Percentiles rank a stretch among this genome's conserved stretches.
Conservation (phyloP, 1,140 invertebrate species). For the Drosophila ananassae region DNA sequence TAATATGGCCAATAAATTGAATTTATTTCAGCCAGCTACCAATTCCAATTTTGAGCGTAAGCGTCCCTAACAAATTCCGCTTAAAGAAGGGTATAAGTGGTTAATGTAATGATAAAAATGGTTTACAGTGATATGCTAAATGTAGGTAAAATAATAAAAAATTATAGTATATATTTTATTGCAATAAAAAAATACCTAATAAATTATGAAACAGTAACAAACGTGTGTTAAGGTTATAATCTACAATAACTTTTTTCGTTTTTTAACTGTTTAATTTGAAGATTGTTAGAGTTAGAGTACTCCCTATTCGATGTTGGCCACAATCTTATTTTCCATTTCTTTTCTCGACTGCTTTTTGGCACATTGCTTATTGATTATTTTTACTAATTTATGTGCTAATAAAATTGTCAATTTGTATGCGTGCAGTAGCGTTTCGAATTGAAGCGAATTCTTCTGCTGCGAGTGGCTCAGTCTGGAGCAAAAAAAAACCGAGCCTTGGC, state of each 20-base stretch:
- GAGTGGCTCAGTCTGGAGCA: conserved; percentile 22
- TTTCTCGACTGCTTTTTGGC: conserved; percentile 61
- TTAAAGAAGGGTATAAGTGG: background rate
- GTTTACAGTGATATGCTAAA: background rate
- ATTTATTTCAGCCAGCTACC: conserved; percentile 62
- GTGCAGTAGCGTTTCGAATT: conserved; percentile 51
- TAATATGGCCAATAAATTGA: conserved; percentile 70
- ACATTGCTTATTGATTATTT: conserved; percentile 81
- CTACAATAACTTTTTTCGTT: too few relatives aligned
- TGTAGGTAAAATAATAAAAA: too few relatives aligned
- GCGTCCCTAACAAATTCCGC: conserved; percentile 14
- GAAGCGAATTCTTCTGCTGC: conserved; percentile 27
- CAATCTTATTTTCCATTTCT: background rate
- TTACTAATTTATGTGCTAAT: conserved; percentile 80
- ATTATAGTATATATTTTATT: too few relatives aligned
- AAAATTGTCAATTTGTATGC: conserved; percentile 80
- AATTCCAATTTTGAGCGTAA: conserved; percentile 51
- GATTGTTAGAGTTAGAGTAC: conserved; percentile 13
- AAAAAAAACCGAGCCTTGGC: conserved; percentile 26
- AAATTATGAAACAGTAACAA: too few relatives aligned
- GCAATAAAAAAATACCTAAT: too few relatives aligned
- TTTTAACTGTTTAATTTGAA: too few relatives aligned
- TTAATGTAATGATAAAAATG: background rate
- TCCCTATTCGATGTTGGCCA: background rate
- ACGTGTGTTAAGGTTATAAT: too few relatives aligned